Evolutionary conservation across 2,113 vertebrate species (phyloP).

Genomic region (Pedetes capensis): DNA sequence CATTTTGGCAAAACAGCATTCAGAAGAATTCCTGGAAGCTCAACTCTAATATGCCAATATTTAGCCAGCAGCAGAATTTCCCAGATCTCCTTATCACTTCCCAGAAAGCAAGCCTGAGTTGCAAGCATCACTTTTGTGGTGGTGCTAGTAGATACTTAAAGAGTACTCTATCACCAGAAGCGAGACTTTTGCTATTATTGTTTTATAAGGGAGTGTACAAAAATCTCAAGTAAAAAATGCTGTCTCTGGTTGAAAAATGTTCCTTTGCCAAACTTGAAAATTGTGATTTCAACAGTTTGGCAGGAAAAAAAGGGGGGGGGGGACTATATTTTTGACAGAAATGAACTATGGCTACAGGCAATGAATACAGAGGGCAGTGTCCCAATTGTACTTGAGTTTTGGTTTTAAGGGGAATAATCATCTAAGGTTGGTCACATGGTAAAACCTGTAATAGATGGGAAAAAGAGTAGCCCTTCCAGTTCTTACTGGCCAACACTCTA

Average conservation of each 20-base stretch:
- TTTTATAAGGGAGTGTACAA: neutral
- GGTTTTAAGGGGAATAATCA: constrained; percentile 49
- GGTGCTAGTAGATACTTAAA: neutral
- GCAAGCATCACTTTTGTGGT: neutral
- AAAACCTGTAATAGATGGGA: constrained; percentile 53
- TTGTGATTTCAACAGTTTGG: constrained; percentile 57
- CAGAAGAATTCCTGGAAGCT: constrained; percentile 12
- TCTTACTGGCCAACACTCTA: neutral
- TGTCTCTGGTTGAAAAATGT: constrained; percentile 55
- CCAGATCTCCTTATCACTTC: neutral
- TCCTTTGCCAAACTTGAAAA: constrained; percentile 54
- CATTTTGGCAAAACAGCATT: neutral
- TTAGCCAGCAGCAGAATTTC: neutral
- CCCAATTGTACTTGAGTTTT: constrained; percentile 37
- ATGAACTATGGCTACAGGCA: constrained; percentile 53
- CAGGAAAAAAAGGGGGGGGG: neutral
- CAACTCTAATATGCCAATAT: neutral
- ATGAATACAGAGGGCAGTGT: neutral
- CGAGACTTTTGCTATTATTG: neutral
- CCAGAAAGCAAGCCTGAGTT: neutral
- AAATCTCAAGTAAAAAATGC: constrained; percentile 31
- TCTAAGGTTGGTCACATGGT: constrained; percentile 27
- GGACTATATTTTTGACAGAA: constrained; percentile 49
- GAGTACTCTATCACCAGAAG: constrained; percentile 39
- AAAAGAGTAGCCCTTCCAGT: constrained; percentile 38